These are phyloP conservation scores for Drosophila prolongata DNA, from an alignment of 2,888 invertebrate genomes.

Conservation along the genomic window DNA sequence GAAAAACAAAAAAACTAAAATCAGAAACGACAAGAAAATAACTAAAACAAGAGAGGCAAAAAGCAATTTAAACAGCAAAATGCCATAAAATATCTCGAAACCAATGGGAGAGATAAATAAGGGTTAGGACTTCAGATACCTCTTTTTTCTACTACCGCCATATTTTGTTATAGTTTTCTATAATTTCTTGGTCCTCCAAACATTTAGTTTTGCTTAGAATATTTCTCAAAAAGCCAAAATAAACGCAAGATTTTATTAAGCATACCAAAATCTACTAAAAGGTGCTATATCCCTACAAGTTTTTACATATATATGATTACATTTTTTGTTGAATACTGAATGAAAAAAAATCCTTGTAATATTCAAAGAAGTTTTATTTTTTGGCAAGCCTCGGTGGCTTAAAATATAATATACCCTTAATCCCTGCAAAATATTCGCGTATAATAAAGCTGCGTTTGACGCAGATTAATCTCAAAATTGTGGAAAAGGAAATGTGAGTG, in stretches of 20 bases:
- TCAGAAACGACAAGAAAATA: constrained; percentile 7
- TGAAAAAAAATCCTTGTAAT: no score
- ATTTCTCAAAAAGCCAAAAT: no score
- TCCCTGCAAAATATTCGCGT: neutral
- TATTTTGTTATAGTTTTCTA: no score
- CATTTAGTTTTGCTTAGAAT: no score
- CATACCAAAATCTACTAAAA: no score
- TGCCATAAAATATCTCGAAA: no score
- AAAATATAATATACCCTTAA: neutral
- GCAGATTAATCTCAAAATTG: constrained; percentile 13
- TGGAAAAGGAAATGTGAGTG: constrained; percentile 15
- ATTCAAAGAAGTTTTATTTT: neutral
- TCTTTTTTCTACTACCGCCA: no score
- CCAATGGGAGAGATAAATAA: neutral
- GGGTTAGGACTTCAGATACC: neutral
- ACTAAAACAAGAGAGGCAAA: neutral
- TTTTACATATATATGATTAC: no score
- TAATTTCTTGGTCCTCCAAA: no score
- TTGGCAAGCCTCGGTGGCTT: neutral
- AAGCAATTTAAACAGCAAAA: neutral
- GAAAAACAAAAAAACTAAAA: constrained; percentile 12
- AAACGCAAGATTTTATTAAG: no score
- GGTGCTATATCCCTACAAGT: no score
- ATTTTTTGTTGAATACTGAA: no score
- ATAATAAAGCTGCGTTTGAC: constrained; percentile 7